Base-by-base conservation (phyloP, 1,140 invertebrate genomes). In the Pogonognathellus flavescens region DNA sequence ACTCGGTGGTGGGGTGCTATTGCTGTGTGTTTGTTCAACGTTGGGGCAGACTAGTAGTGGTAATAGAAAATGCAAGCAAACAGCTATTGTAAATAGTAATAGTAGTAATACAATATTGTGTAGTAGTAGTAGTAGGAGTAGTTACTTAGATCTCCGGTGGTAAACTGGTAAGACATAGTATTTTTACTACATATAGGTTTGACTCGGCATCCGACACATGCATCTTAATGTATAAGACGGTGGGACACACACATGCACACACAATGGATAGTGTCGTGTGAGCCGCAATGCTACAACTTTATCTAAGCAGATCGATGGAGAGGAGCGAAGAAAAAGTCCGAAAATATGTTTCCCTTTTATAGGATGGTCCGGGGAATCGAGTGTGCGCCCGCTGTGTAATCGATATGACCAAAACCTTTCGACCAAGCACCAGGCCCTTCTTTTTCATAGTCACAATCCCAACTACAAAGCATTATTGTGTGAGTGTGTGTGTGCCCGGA, bases 271-370 rank as follows among this genome's bases (percentile, higher is more conserved):
- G 84, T 85, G 81, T 83, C 66, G 66, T 86, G 66, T 83, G 81
- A 83, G 85, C 82, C 85, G 82, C 85, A 86, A 66, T 83, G 82
- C 80, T 82, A 86, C 84, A 82, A 84, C 82, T 85, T 87, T 85
- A 87, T 87, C 86, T 83, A 82, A 85, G 60, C 84, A 87, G 86
- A 87, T 87, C 86, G 86, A 87, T 87, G 86, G 80, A 85, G 86
- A 87, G 86, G 86, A 87, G 86, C 81, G 60, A 87, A 87, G 86
- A 85, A 87, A 87, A 87, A 85, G 84, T 85, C 80, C 84, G 59
- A 85, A 85, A 85, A 85, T 85, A 85, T 85, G 84, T 82, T 85
- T 85, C 84, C 76, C 53, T 84, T 85, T 85, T 81, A 57, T 66
- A 80, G 84, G 84, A 81, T 85, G 52, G 72, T 80, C 72, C 62